Evolutionary conservation across 2,888 invertebrate species (phyloP).

Genomic region (Anthophora plumipes): DNA sequence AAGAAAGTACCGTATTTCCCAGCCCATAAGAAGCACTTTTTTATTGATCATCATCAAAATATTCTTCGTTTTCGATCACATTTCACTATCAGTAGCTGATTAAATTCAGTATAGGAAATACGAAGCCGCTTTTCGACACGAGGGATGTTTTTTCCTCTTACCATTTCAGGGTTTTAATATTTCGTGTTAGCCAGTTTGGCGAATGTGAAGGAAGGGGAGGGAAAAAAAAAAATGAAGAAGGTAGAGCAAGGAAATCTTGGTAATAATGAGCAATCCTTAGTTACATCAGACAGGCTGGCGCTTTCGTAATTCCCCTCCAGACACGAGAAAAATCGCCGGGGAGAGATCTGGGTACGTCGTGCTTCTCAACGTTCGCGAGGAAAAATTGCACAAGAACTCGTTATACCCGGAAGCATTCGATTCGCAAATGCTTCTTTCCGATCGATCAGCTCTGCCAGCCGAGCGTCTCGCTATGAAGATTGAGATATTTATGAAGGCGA

Average conservation of each 20-base stretch:
- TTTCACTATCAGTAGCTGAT: no score
- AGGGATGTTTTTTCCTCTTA: neutral
- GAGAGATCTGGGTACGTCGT: conserved; percentile 14
- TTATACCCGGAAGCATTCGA: conserved; percentile 54
- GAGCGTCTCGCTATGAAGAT: conserved; percentile 50
- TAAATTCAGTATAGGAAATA: no score
- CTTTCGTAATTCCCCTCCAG: conserved; percentile 51
- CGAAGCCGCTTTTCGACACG: no score
- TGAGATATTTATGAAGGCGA: conserved; percentile 72
- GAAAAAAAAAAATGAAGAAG: conserved; percentile 25
- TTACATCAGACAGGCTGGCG: conserved; percentile 36
- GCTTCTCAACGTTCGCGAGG: neutral
- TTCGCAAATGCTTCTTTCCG: conserved; percentile 62
- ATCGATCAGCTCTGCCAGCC: conserved; percentile 61
- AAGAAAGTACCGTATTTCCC: no score
- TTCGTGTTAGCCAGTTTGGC: neutral
- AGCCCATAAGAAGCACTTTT: no score
- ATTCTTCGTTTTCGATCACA: no score
- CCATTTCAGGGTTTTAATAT: neutral
- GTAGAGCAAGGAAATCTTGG: conserved; percentile 31
- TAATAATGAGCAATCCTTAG: conserved; percentile 49
- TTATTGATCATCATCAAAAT: neutral
- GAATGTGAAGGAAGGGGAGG: neutral
- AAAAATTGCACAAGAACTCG: conserved; percentile 56
- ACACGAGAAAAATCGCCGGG: conserved; percentile 51